phyloP scores from a whole-genome alignment of 2,797 vertebrate genomes.

The Thamnophis elegans region DNA sequence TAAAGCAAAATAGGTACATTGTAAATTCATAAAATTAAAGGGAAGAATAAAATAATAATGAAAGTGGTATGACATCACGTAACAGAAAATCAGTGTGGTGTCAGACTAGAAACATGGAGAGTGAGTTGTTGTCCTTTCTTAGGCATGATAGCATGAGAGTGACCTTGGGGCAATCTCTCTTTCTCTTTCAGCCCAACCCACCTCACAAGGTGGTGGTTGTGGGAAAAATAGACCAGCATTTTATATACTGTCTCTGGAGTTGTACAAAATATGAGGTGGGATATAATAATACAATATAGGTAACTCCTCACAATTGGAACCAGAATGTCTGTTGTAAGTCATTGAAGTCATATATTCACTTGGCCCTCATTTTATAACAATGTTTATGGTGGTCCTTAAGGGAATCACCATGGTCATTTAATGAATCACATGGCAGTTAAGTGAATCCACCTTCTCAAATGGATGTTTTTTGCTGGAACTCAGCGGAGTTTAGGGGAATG shows the following conservation, averaged over 20 bases:
- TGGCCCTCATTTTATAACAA: not conserved
- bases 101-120: not conserved
- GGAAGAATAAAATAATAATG: not conserved
- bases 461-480: not conserved
- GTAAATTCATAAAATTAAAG: not conserved
- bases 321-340: not conserved
- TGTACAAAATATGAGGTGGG: not conserved
- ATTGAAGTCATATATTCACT: not conserved
- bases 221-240: not conserved
- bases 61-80: not conserved
- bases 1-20: not conserved
- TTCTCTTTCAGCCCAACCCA: not conserved
- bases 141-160: not conserved
- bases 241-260: not conserved
- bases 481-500: not conserved
- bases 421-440: not conserved
- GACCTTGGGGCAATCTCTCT: not conserved
- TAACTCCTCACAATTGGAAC: not conserved
- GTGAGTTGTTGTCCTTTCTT: not conserved
- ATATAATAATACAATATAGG: not conserved
- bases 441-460: not conserved
- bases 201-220: not conserved
- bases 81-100: not conserved
- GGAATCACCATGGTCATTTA: not conserved
- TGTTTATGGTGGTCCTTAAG: not conserved